Percentiles rank a stretch among this genome's conserved stretches.
Evolutionary conservation across 2,888 invertebrate species (phyloP).

Genomic region (Hymenopus coronatus): DNA sequence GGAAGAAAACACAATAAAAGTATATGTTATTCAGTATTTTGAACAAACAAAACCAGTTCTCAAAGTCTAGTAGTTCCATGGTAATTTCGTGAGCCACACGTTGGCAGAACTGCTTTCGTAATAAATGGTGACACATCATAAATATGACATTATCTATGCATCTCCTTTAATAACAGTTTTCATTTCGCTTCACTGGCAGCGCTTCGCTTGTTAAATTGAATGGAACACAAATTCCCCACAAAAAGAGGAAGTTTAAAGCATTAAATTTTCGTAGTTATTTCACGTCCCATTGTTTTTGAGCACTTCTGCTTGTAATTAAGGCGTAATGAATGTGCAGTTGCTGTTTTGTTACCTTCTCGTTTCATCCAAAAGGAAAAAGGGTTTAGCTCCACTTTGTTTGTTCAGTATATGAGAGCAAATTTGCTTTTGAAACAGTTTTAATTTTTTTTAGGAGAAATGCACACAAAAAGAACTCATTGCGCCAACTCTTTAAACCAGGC

Average conservation of each 20-base stretch:
- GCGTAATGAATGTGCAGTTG: background rate
- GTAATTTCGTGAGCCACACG: too few relatives aligned
- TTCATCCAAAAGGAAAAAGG: background rate
- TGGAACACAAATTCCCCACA: background rate
- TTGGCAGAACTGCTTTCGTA: too few relatives aligned
- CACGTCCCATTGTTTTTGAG: background rate
- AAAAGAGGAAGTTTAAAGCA: background rate
- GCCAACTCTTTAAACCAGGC: background rate
- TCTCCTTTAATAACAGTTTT: background rate
- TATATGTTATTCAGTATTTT: too few relatives aligned
- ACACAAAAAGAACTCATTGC: background rate
- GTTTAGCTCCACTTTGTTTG: background rate
- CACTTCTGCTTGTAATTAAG: background rate
- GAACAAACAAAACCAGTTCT: too few relatives aligned
- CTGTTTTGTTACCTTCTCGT: background rate
- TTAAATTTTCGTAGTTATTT: background rate
- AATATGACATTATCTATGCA: background rate
- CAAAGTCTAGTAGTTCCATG: too few relatives aligned
- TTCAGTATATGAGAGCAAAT: too few relatives aligned
- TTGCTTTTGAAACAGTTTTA: background rate
- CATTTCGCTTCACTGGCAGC: background rate
- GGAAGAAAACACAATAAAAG: too few relatives aligned
- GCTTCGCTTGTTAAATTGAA: background rate
- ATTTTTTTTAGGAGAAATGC: background rate
- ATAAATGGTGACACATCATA: too few relatives aligned